Percentiles rank a stretch among this genome's conserved stretches.
Conservation (phyloP, 2,113 vertebrate genomes). For the Todiramphus chloris region DNA sequence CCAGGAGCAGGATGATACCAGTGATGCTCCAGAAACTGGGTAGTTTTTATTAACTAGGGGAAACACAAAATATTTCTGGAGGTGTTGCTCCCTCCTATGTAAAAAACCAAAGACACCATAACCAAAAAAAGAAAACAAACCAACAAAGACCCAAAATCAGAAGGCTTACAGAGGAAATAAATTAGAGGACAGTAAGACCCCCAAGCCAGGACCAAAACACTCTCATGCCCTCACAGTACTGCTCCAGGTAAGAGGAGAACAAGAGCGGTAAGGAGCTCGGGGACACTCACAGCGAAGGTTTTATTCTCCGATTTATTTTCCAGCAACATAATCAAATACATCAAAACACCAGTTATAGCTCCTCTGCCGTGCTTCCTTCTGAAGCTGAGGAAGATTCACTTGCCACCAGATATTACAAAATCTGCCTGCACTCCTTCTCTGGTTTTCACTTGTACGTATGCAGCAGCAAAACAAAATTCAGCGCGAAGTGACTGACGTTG, state of each 20-base stretch:
- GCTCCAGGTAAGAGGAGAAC: background rate
- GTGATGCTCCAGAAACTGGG: background rate
- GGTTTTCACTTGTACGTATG: background rate
- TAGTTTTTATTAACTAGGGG: background rate
- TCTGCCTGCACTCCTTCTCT: background rate
- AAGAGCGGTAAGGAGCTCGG: background rate
- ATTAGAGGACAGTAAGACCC: background rate
- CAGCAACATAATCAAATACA: background rate
- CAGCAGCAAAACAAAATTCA: background rate
- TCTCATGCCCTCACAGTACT: rapidly evolving
- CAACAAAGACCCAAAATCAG: background rate
- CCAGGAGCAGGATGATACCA: background rate
- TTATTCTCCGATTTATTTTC: background rate
- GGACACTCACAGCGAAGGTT: background rate
- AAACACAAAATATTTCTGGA: background rate
- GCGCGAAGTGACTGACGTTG: background rate
- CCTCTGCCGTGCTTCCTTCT: background rate
- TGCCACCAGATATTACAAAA: background rate
- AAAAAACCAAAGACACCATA: background rate
- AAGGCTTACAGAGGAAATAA: background rate
- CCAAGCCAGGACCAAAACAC: background rate
- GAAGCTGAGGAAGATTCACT: background rate
- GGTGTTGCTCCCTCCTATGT: rapidly evolving
- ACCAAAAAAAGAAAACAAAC: background rate
- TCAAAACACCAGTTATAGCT: background rate